Conservation (phyloP, 2,113 vertebrate species). For the Oophaga pumilio region DNA sequence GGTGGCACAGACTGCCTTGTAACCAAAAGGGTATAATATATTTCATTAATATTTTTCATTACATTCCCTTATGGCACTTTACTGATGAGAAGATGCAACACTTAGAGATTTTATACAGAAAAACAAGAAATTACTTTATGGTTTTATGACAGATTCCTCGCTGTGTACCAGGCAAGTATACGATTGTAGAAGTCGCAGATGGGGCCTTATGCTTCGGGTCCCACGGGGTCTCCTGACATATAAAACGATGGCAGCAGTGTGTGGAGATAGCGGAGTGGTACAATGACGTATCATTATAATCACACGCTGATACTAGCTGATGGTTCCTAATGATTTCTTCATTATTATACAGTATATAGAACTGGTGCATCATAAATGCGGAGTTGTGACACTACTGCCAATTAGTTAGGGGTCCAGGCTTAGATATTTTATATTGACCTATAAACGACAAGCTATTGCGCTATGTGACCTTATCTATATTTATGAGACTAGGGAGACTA, state of each 20-base stretch:
- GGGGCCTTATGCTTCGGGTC: not conserved
- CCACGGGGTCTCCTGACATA: not conserved
- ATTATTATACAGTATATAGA: not conserved
- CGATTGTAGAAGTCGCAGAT: not conserved
- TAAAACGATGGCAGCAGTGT: not conserved
- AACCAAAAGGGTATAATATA: slow-evolving; percentile 17
- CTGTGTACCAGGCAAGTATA: not conserved
- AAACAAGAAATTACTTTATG: not conserved
- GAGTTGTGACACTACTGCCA: not conserved
- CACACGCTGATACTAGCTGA: not conserved
- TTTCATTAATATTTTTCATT: slow-evolving; percentile 27
- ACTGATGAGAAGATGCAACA: not conserved
- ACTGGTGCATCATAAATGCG: not conserved
- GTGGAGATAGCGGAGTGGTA: not conserved
- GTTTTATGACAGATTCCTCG: not conserved
- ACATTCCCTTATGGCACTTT: slow-evolving; percentile 18
- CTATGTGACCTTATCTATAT: not conserved
- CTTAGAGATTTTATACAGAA: not conserved
- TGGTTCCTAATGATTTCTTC: not conserved
- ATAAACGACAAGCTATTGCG: not conserved
- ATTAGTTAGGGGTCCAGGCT: not conserved
- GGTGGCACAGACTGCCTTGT: slow-evolving; percentile 23
- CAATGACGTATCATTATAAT: not conserved
- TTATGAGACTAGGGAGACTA: not conserved
- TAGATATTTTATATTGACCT: not conserved